Conservation (phyloP, 2,113 vertebrate genomes). For the Podocnemis expansa region DNA sequence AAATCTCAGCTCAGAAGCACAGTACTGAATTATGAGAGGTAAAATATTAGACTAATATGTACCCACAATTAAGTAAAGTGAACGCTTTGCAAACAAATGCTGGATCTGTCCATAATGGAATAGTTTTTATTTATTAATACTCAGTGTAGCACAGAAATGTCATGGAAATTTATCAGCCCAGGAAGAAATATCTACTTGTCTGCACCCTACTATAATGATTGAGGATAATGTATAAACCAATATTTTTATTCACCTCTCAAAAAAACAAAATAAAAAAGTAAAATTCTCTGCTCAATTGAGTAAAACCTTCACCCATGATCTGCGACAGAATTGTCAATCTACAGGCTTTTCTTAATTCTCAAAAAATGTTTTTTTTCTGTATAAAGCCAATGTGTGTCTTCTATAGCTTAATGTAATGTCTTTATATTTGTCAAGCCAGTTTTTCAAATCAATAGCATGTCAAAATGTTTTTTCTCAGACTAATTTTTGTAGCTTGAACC, state of each 20-base stretch:
- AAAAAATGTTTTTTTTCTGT: not conserved
- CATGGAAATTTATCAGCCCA: constrained; percentile 65
- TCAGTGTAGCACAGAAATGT: constrained; percentile 64
- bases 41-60: constrained; percentile 66
- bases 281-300: not conserved
- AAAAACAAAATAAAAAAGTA: not conserved
- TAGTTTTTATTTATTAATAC: constrained; percentile 74
- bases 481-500: not conserved
- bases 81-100: constrained; percentile 52
- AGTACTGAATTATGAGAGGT: constrained; percentile 47
- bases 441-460: not conserved
- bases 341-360: not conserved
- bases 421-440: not conserved
- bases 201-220: constrained; percentile 48
- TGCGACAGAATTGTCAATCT: not conserved
- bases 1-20: constrained; percentile 48
- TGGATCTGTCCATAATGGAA: constrained; percentile 66
- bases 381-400: not conserved
- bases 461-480: not conserved
- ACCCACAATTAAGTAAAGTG: constrained; percentile 61
- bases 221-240: constrained; percentile 67
- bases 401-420: not conserved
- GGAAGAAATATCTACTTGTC: constrained; percentile 60
- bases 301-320: constrained; percentile 5
- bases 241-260: constrained; percentile 54